Conservation (phyloP, 2,797 vertebrate genomes). For the Mastacembelus armatus region DNA sequence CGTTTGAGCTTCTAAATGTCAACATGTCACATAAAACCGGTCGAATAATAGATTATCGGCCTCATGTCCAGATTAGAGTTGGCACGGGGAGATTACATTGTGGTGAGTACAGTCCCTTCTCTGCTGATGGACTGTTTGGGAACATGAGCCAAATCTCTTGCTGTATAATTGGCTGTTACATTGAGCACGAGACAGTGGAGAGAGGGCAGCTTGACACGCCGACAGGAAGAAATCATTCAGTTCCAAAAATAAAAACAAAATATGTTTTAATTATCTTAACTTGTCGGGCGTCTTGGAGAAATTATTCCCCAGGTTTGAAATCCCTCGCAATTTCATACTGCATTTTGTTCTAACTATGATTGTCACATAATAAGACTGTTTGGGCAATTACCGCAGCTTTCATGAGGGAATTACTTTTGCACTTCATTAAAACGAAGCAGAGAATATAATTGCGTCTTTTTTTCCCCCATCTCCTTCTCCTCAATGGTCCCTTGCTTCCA, state of each 20-base stretch:
- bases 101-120: background rate
- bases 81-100: constrained; percentile 46
- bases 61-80: constrained; percentile 48
- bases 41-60: constrained; percentile 26
- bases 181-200: constrained; percentile 39
- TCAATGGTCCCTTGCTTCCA: constrained; percentile 40
- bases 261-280: constrained; percentile 77
- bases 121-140: constrained; percentile 26
- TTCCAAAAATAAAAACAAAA: constrained; percentile 63
- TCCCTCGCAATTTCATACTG: constrained; percentile 75
- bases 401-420: constrained; percentile 82
- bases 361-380: constrained; percentile 86
- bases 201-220: constrained; percentile 44
- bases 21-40: constrained; percentile 15
- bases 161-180: constrained; percentile 50
- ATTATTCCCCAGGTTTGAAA: constrained; percentile 75
- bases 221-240: constrained; percentile 33
- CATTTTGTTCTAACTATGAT: constrained; percentile 81
- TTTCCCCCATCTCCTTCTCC: constrained; percentile 53
- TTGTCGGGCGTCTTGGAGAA: constrained; percentile 73
- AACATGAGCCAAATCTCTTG: constrained; percentile 48
- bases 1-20: constrained; percentile 22
- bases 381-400: constrained; percentile 82
- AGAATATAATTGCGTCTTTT: constrained; percentile 79
- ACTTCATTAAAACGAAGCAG: constrained; percentile 81